Evolutionary conservation across 2,113 vertebrate species (phyloP).

Genomic region (Dasyurus viverrinus): DNA sequence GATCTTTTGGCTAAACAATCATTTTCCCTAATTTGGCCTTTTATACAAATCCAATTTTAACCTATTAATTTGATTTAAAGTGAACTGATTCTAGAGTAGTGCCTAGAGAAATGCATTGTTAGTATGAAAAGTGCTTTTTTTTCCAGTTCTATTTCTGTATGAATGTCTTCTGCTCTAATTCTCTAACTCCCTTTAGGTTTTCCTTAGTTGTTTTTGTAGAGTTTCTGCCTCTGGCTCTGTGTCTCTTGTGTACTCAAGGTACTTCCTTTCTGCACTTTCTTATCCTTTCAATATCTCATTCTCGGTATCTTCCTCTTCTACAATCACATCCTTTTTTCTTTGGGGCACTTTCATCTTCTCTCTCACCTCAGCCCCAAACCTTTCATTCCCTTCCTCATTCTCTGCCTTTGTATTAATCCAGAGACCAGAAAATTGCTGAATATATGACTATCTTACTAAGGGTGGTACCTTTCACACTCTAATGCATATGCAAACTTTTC

Average conservation of each 20-base stretch:
- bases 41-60: background rate
- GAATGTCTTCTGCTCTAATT: background rate
- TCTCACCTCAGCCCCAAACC: background rate
- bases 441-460: background rate
- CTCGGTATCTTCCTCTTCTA: background rate
- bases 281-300: background rate
- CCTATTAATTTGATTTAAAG: background rate
- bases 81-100: background rate
- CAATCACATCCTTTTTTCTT: background rate
- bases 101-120: background rate
- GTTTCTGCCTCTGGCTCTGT: background rate
- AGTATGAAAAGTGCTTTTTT: background rate
- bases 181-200: background rate
- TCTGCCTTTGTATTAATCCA: background rate
- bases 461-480: constrained; percentile 33
- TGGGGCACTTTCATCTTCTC: background rate
- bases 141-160: background rate
- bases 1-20: background rate
- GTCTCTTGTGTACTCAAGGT: background rate
- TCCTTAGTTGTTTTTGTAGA: background rate
- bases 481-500: constrained; percentile 53
- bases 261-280: background rate
- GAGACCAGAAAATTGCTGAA: background rate
- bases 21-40: background rate
- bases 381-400: background rate